These are phyloP conservation scores for Oenanthe oenanthe DNA, from an alignment of 2,113 vertebrate genomes.

Conservation along the genomic window DNA sequence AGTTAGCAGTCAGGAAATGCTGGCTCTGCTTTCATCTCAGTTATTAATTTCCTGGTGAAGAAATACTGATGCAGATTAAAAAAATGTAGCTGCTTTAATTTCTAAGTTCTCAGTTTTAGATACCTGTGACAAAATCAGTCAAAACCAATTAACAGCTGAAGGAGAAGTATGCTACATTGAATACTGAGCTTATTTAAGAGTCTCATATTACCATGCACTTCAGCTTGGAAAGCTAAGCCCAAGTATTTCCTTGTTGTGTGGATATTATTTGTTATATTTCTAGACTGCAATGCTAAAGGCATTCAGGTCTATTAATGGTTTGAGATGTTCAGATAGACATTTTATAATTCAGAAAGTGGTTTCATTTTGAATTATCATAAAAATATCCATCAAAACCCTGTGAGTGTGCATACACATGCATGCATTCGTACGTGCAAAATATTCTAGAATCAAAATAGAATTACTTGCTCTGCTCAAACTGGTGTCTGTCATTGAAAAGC, in stretches of 20 bases:
- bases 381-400: not conserved
- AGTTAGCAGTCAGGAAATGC: not conserved
- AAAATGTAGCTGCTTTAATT: not conserved
- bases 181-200: not conserved
- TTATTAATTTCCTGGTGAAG: not conserved
- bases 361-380: not conserved
- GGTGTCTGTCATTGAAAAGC: not conserved
- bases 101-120: not conserved
- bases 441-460: not conserved
- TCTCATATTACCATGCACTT: not conserved
- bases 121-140: not conserved
- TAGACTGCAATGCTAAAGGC: not conserved
- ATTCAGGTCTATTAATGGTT: not conserved
- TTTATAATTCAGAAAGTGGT: not conserved
- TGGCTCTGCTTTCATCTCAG: not conserved
- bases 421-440: accelerated
- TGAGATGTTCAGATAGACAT: not conserved
- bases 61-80: not conserved
- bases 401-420: accelerated
- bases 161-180: accelerated
- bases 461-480: not conserved
- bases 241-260: not conserved
- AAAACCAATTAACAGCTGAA: not conserved
- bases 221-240: not conserved
- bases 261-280: not conserved